Evolutionary conservation across 2,888 invertebrate genomes (phyloP), one percentile per base, ranked within the genome.

Genomic region (Chrysolina haemoptera): DNA sequence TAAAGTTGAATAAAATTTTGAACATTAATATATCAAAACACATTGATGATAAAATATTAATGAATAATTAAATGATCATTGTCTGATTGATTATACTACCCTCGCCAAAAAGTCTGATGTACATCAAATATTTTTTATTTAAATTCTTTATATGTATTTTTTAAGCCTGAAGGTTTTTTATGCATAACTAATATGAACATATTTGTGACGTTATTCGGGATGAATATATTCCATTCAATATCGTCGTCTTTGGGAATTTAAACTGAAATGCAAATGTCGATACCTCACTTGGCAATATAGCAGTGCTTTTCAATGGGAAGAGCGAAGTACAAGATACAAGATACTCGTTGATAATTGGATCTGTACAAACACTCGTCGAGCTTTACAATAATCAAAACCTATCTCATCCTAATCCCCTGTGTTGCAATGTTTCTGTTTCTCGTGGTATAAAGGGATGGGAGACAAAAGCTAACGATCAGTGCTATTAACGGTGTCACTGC

Each of bases 381-480:
- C 59, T 59, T 59, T 10, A 27, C 35, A n/a, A 59, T 59, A 53
- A 53, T 35, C 59, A 59, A 59, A 59, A 27, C 59, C 18, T 22
- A 27, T 59, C 59, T 35, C 59, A 35, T 35, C 22, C 35, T 35
- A 59, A 59, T 35, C 59, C 27, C 59, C 59, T 14, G 53, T 53
- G 53, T 53, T 59, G n/a, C 35, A n/a, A 59, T 59, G 27, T 59
- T 59, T 27, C 59, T 14, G n/a, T 59, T 59, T 59, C 59, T 59
- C 59, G 14, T 14, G 16, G 35, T 59, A 27, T n/a, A 27, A 59
- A 14, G 12, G 35, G 35, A 14, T n/a, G 12, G n/a, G n/a, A 59
- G 59, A 59, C 59, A 59, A 59, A 59, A 59, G 59, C 59, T 59
- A 59, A 59, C n/a, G 59, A 59, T 59, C 59, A 12, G n/a, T 27